Evolutionary conservation across 2,888 invertebrate species (phyloP).

Genomic region (Rhingia rostrata): DNA sequence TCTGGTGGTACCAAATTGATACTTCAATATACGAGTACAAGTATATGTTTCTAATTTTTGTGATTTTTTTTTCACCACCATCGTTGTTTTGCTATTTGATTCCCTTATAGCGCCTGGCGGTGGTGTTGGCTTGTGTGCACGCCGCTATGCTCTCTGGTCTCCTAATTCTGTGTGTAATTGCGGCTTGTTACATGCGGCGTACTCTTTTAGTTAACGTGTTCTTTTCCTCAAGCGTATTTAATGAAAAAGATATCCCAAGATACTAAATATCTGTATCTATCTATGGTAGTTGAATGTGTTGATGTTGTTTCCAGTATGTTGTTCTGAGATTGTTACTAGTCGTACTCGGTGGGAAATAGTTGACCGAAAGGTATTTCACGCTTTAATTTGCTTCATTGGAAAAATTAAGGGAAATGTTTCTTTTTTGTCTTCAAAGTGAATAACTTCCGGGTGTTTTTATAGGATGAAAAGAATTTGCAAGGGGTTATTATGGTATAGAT

Average conservation of each 20-base stretch:
- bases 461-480: background rate
- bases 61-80: constrained; percentile 10
- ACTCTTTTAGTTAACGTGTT: constrained; percentile 23
- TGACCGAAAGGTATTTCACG: constrained; percentile 54
- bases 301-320: constrained; percentile 37
- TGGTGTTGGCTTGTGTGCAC: constrained; percentile 24
- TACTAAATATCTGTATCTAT: constrained; percentile 31
- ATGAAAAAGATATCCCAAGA: background rate
- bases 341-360: background rate
- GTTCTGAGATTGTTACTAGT: constrained; percentile 1
- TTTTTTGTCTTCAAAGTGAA: constrained; percentile 1
- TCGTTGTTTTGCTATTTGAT: constrained; percentile 43
- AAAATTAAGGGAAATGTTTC: constrained; percentile 9
- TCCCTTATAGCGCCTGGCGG: constrained; percentile 63
- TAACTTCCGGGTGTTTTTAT: constrained; percentile 45
- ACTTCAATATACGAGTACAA: constrained; percentile 49
- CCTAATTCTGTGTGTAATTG: constrained; percentile 73
- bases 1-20: constrained; percentile 58
- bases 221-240: constrained; percentile 12
- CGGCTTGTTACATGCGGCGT: constrained; percentile 65
- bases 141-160: constrained; percentile 62
- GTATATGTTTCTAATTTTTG: constrained; percentile 40
- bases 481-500: no score
- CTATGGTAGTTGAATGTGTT: constrained; percentile 60
- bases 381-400: constrained; percentile 61